Evolutionary conservation across 1,140 invertebrate species (phyloP), one percentile per base, ranked within the genome.

Genomic region (Leptestheria dahalacensis): DNA sequence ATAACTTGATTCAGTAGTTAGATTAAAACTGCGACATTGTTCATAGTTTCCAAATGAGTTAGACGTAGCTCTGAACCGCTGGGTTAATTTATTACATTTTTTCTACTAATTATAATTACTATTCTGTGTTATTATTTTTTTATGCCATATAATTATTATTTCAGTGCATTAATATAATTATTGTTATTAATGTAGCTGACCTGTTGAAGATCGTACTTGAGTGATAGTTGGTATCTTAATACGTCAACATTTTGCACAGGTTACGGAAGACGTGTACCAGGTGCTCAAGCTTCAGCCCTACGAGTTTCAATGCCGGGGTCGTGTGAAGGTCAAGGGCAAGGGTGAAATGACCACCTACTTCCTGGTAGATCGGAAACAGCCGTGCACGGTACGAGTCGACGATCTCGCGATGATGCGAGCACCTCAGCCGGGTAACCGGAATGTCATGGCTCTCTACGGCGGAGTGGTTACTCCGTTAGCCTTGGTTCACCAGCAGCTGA

Each of bases 291-390:
- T 80, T 61, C 76, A 82, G 71, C 79, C 83, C 0, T 87, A 86
- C 67, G 82, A 84, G 64, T 86, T 84, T 66, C 82, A 86, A 49
- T 89, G 86, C 67, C 75, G 90, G 51, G 89, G 89, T 4, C 84
- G 84, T 64, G 86, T 93, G 1, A 90, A 90, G 72, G 88, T 94
- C 0, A 94, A 94, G 72, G 89, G 90, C 2, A 94, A 93, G 72
- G 90, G 90, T 4, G 86, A 91, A 64, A 91, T 94, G 88, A 88
- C 86, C 1, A 93, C 91, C 0, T 93, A 92, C 71, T 91, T 93
- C 68, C 74, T 91, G 0, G 82, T 81, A 9, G 84, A 88, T 64
- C 72, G 82, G 64, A 78, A 79, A 65, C 75, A 79, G 66, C 75
- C 77, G 29, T 74, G 75, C 12, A 78, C 78, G 15, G 70, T 80